Conservation (phyloP, 1,140 invertebrate genomes). For the Ctenoplectra terminalis region DNA sequence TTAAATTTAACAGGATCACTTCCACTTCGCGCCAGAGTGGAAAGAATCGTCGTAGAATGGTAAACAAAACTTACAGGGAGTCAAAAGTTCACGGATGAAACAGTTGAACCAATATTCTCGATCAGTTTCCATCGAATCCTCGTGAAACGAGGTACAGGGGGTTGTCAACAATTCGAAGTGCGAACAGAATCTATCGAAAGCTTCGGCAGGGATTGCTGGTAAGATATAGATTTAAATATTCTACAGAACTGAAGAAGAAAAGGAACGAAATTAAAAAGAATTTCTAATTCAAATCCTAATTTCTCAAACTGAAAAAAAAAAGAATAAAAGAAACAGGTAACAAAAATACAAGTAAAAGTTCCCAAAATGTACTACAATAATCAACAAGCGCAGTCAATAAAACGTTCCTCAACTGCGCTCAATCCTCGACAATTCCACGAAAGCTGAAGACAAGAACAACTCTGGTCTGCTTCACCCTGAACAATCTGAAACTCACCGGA, state of each 20-base stretch:
- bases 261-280: no score
- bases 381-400: no score
- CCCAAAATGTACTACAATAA: no score
- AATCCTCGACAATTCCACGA: not conserved
- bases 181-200: not conserved
- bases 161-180: not conserved
- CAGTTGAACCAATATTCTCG: not conserved
- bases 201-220: not conserved
- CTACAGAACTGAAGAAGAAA: not conserved
- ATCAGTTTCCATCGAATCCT: not conserved
- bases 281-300: no score
- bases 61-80: not conserved
- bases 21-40: no score
- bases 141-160: not conserved
- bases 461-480: no score
- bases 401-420: not conserved
- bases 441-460: not conserved
- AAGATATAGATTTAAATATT: not conserved
- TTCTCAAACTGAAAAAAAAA: no score
- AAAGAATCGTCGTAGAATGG: not conserved
- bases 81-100: not conserved
- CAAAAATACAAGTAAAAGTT: no score
- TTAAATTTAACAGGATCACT: constrained; percentile 51
- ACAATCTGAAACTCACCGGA: constrained; percentile 65
- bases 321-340: no score